Evolutionary conservation across 2,113 vertebrate species (phyloP), one percentile per base, ranked within the genome.

Genomic region (Tachysurus fulvidraco): DNA sequence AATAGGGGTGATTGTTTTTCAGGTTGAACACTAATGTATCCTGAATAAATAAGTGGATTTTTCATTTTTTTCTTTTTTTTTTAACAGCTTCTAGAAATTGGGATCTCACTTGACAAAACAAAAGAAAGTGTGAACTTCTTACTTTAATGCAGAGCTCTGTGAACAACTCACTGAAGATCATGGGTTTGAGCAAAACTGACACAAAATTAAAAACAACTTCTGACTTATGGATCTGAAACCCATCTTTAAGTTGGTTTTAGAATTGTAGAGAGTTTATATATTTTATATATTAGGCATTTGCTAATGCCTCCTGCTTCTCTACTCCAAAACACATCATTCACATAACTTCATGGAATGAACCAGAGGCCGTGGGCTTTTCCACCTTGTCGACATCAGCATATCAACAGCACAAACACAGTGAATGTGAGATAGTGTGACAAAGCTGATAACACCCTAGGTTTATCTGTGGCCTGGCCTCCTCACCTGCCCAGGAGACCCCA

Each of bases 311-410:
- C 28, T 59, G 14, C 23, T 67, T 64, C 71, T 87, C 80, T 65
- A 55, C 59, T 76, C 60, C 73, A 78, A 87, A 81, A 87, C 86
- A 83, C 14, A 77, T 87, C 67, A 87, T 83, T 83, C 86, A 87
- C 36, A 83, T 83, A 71, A 67, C 86, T 83, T 87, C 60, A 57
- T 57, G 50, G 73, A 83, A 83, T 83, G 81, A 83, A 83, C 86
- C 81, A 62, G 71, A 87, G 86, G 80, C 80, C 16, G 55, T 54
- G 76, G 36, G 69, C 57, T 69, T 81, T 60, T 69, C 86, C 59
- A 36, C 52, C 6, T 23, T 50, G 59, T 60, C 28, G 79, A 74
- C 57, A 57, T 62, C 14, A 60, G 57, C 60, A 77, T 81, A 87
- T 87, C 77, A 60, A 69, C 52, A 71, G 50, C 62, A 80, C 73